A percentile compares a stretch with the other conserved stretches of the same genome.
phyloP scores from a whole-genome alignment of 2,888 invertebrate species.

The Troilus luridus region DNA sequence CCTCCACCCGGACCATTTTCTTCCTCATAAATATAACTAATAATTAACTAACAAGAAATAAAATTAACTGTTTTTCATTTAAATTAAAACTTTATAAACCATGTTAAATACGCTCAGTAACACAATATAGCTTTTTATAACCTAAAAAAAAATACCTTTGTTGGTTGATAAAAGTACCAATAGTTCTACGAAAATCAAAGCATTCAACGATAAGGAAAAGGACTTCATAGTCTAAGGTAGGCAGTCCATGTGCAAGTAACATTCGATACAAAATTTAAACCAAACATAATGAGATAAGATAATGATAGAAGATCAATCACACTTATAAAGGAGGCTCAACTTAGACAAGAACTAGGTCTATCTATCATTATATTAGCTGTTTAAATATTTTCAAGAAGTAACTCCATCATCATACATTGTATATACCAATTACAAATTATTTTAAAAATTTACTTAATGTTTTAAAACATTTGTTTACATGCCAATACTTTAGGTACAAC shows the following conservation, averaged over 20 bases:
- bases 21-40: too few relatives aligned
- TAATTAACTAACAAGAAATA: background rate
- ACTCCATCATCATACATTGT: too few relatives aligned
- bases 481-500: background rate
- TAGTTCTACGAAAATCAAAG: background rate
- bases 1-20: too few relatives aligned
- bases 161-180: background rate
- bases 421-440: too few relatives aligned
- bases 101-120: background rate
- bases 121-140: background rate
- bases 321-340: background rate
- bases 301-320: conserved; percentile 9
- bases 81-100: too few relatives aligned
- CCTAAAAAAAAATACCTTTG: background rate
- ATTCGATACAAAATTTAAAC: background rate
- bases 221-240: background rate
- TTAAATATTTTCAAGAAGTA: background rate
- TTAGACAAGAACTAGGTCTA: background rate
- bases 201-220: background rate
- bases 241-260: background rate
- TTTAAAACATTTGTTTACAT: background rate
- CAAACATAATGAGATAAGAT: background rate
- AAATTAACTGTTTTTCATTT: too few relatives aligned
- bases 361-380: background rate
- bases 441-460: background rate